Evolutionary conservation across 2,113 vertebrate genomes (phyloP), one percentile per base, ranked within the genome.

Genomic region (Chelonoidis abingdonii): DNA sequence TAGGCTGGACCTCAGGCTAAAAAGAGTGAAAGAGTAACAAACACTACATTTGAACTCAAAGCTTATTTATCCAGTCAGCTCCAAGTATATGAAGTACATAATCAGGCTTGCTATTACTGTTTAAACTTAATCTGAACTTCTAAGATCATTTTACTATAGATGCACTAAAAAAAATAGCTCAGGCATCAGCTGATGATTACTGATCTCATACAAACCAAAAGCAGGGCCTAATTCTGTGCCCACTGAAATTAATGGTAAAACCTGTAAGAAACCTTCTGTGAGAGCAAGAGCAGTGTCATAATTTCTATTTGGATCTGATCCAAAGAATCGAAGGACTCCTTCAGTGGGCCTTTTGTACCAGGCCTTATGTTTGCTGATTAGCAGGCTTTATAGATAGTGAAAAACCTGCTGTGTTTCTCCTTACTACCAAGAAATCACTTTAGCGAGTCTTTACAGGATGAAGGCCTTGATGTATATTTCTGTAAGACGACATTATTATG

Each of bases 51-150:
- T 44, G 84, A 91, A 86, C 16, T 69, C 29, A 90, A 88, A 91
- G 35, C 29, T 84, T 95, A 76, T 86, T 92, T 94, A 80, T 84
- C 12, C 50, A 82, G 76, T 84, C 50, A 92, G 8, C 7, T 76
- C 95, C 93, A 57, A 93, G 52, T 5, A 16, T 76, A 11, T 35
- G n/a, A 90, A 88, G 65, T 86, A 31, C 31, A 50, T 4, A 89
- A 72, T 9, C 52, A 81, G 75, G 0, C 62, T 92, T 86, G 56
- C 10, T 87, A n/a, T 95, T 41, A 84, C 12, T 5, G 47, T 79
- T 76, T 87, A 57, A 97, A 94, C 59, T 92, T 89, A 84, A 88
- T 84, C 52, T 94, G 83, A 95, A 93, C 69, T 75, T 84, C 19
- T 75, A 92, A 92, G n/a, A 82, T 44, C 7, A 80, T 89, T 94